Evolutionary conservation across 2,888 invertebrate species (phyloP), one percentile per base, ranked within the genome.

Genomic region (Drosophila gaucha): DNA sequence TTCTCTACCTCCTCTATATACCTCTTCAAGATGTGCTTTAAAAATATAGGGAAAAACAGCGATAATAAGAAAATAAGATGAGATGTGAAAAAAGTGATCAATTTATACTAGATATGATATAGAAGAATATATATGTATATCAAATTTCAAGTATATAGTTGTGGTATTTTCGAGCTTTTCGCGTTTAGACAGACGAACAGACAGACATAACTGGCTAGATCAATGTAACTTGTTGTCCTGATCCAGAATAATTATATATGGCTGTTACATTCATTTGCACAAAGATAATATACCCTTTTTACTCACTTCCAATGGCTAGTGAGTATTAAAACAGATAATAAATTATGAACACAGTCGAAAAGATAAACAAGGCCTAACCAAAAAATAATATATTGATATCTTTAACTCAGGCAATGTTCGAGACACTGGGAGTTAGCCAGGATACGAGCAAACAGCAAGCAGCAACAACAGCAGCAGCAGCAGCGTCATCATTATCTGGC

Each of bases 401-500:
- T 49, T 31, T 50, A 39, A 33, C n/a, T n/a, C n/a, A n/a, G n/a
- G n/a, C n/a, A n/a, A n/a, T n/a, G n/a, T 14, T 22, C 39, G 47
- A 10, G 55, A 28, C 20, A 16, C 38, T 39, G 30, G 39, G 39
- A 51, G 20, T 20, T 47, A 47, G 35, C 39, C 35, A 43, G 62
- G 73, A 71, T 20, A 41, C 51, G 50, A 58, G 18, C 18, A 43
- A 43, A 16, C 16, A n/a, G n/a, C n/a, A n/a, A n/a, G 16, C 16
- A 4, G 9, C 35, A 35, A 9, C 62, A 52, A 12, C n/a, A 44
- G 44, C 47, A 38, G 46, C 41, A 54, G 46, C 64, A 49, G 54
- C 55, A 49, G 43, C 56, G 63, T 60, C 84, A 79, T 88, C 84
- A 90, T 90, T 90, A 90, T 90, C 90, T 82, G 89, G 80, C 89